These are phyloP conservation scores for Buphagus erythrorhynchus DNA, from an alignment of 2,797 vertebrate species.

Conservation along the genomic window DNA sequence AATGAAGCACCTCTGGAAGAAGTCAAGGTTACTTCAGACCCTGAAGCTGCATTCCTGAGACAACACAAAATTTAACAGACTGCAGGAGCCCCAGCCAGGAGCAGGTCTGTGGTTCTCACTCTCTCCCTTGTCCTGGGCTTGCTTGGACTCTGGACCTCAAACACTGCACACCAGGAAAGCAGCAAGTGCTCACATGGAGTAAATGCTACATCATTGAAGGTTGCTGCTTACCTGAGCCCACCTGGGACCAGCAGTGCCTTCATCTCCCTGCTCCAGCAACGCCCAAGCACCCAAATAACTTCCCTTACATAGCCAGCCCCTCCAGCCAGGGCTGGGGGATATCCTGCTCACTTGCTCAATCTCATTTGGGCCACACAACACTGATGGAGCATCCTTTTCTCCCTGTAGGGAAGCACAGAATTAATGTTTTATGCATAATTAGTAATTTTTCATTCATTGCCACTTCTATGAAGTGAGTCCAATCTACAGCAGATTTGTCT, in stretches of 20 bases:
- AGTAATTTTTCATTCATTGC: neutral
- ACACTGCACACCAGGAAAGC: neutral
- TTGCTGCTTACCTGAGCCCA: neutral
- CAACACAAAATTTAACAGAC: neutral
- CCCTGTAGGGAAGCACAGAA: rapidly evolving
- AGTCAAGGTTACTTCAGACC: neutral
- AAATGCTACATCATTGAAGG: rapidly evolving
- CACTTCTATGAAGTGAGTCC: neutral
- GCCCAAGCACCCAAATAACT: neutral
- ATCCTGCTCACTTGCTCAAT: neutral
- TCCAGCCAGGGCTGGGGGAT: neutral
- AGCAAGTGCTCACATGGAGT: neutral
- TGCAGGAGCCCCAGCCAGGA: neutral
- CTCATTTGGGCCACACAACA: neutral
- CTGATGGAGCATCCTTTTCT: neutral
- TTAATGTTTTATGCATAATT: neutral
- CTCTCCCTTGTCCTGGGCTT: neutral
- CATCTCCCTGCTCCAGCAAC: neutral
- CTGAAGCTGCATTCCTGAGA: neutral
- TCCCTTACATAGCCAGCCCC: neutral
- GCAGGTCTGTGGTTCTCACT: neutral
- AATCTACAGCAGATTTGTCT: neutral
- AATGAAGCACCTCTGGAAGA: neutral
- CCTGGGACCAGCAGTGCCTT: neutral
- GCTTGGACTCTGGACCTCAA: neutral